Conservation (phyloP, 2,888 invertebrate genomes). For the Oxytorus armatus region DNA sequence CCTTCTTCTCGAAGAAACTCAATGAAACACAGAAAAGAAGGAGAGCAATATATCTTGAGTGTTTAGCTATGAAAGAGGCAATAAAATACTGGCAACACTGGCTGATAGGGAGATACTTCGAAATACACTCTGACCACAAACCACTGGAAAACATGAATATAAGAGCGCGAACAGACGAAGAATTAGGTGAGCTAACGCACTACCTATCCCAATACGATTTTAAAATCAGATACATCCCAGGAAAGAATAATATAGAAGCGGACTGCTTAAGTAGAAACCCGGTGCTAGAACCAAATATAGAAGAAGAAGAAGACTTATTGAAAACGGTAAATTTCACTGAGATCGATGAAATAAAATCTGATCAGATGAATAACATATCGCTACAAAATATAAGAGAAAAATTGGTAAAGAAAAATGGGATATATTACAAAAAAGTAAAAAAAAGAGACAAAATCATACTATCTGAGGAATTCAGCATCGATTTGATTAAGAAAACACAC, state of each 20-base stretch:
- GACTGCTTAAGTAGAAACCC: too few species aligned
- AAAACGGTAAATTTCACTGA: constrained; percentile 20
- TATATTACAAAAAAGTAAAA: constrained; percentile 59
- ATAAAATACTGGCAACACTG: constrained; percentile 24
- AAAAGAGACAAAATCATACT: constrained; percentile 63
- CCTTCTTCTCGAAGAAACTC: too few species aligned
- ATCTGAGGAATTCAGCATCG: constrained; percentile 58
- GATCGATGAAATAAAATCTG: constrained; percentile 22
- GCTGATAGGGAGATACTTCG: constrained; percentile 15
- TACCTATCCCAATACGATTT: too few species aligned
- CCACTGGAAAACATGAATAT: constrained; percentile 34
- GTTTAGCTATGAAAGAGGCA: too few species aligned
- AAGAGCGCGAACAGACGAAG: constrained; percentile 14
- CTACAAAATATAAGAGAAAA: constrained; percentile 45
- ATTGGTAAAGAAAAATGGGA: constrained; percentile 48
- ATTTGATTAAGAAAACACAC: constrained; percentile 62
- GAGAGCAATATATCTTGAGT: constrained; percentile 51
- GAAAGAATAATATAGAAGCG: constrained; percentile 14
- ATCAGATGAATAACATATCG: constrained; percentile 52
- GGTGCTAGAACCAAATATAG: constrained; percentile 14
- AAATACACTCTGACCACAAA: constrained; percentile 9
- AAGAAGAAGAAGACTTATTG: constrained; percentile 2
- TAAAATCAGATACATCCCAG: constrained; percentile 8
- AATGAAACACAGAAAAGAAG: too few species aligned
- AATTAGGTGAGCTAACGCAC: constrained; percentile 23